Evolutionary conservation across 2,113 vertebrate species (phyloP).

Genomic region (Etheostoma spectabile): DNA sequence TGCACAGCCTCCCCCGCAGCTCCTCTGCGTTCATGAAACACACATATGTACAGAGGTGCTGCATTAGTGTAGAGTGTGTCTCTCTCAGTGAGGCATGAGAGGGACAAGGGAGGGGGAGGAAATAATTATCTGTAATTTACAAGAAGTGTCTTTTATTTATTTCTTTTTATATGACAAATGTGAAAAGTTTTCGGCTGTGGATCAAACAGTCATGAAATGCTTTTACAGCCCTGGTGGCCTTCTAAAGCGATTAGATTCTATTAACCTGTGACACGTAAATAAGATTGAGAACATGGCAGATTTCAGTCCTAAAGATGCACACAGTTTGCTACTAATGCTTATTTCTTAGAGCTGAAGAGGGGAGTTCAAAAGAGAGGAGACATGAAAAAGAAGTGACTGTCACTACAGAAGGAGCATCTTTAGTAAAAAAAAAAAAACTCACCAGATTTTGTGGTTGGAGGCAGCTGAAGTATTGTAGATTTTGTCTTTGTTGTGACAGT

Average conservation of each 20-base stretch:
- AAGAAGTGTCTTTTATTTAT: slow-evolving; percentile 60
- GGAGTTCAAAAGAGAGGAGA: neutral
- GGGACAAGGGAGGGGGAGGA: no score
- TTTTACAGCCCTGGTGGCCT: slow-evolving; percentile 60
- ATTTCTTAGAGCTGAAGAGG: slow-evolving; percentile 23
- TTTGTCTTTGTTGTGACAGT: slow-evolving; percentile 11
- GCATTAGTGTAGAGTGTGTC: slow-evolving; percentile 9
- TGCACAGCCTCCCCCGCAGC: slow-evolving; percentile 8
- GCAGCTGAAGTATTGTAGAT: neutral
- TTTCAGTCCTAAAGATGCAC: slow-evolving; percentile 31
- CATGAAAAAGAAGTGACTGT: neutral
- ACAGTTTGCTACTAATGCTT: slow-evolving; percentile 33
- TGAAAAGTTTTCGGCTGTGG: slow-evolving; percentile 64
- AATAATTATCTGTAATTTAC: slow-evolving; percentile 63
- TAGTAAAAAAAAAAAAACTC: neutral
- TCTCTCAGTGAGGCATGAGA: neutral
- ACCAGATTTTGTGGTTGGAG: neutral
- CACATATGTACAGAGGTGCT: slow-evolving; percentile 31
- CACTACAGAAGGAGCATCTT: slow-evolving; percentile 6
- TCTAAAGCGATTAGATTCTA: slow-evolving; percentile 67
- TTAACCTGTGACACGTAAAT: slow-evolving; percentile 68
- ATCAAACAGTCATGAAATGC: slow-evolving; percentile 59
- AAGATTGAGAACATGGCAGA: slow-evolving; percentile 38
- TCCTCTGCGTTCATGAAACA: slow-evolving; percentile 28
- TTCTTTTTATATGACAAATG: slow-evolving; percentile 71